phyloP scores from a whole-genome alignment of 2,888 invertebrate species.

The Meteorus cinctellus region DNA sequence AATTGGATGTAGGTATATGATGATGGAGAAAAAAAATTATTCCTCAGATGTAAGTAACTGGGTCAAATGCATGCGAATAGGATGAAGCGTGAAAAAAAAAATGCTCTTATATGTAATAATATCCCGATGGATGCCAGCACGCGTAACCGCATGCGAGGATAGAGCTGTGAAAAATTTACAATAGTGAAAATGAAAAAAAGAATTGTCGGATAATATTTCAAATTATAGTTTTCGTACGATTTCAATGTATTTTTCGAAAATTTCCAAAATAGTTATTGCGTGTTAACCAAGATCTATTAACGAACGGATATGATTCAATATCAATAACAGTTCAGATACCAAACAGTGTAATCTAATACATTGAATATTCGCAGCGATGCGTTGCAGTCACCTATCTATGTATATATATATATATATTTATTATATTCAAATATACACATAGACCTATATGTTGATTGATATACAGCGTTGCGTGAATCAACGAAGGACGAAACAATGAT shows the following conservation, averaged over 20 bases:
- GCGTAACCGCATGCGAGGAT: no score
- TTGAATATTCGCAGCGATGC: slow-evolving; percentile 25
- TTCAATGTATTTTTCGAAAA: no score
- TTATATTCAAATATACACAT: slow-evolving; percentile 18
- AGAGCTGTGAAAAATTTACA: no score
- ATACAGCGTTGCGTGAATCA: slow-evolving; percentile 15
- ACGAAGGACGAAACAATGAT: slow-evolving; percentile 14
- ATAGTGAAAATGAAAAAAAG: no score
- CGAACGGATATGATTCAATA: slow-evolving; percentile 6
- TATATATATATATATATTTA: background rate
- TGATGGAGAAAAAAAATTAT: background rate
- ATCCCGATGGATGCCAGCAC: no score
- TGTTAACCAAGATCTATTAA: background rate
- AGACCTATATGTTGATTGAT: slow-evolving; percentile 12
- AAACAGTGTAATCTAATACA: slow-evolving; percentile 5
- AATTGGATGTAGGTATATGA: background rate
- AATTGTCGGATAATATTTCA: no score
- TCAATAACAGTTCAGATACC: slow-evolving; percentile 16
- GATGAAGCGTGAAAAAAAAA: background rate
- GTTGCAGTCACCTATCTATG: slow-evolving; percentile 34
- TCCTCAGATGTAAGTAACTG: background rate
- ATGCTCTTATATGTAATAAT: background rate
- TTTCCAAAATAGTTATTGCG: no score
- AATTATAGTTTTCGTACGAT: no score
- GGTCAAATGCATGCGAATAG: background rate